Base-by-base conservation (phyloP, 2,888 invertebrate genomes). In the Aporophyla lueneburgensis region DNA sequence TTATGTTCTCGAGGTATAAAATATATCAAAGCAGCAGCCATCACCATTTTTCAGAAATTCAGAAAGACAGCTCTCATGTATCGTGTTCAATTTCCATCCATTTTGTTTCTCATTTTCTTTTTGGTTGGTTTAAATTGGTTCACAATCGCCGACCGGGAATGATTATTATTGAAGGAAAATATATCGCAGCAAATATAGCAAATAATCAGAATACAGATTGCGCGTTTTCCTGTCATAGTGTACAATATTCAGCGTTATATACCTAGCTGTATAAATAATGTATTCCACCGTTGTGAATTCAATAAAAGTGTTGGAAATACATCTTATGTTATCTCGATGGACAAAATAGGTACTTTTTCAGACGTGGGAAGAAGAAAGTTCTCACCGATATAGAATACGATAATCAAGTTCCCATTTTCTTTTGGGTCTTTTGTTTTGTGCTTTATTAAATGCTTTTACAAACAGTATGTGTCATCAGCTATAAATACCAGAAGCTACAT, bases 331-430 rank as follows among this genome's bases (percentile, higher is more conserved):
- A 71, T 79, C 71, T 49, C n/a, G 54, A 79, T 78, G 33, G 61
- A 66, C 21, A n/a, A 65, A 78, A 5, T 5, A 40, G 40, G 40
- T 43, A 43, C 1, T 33, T 53, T 33, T 51, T 14, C 14, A 63
- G n/a, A 58, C 19, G 51, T 63, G 40, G 58, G 19, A 68, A 76
- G 71, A 63, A 76, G 33, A 56, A 69, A 73, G 24, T 67, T 73
- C 33, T 56, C 33, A 27, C 53, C 33, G 71, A 67, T 74, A 54
- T n/a, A 43, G 54, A 49, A 77, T 71, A 61, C 58, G 74, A 74
- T 79, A 74, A 74, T 79, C 43, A 84, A 81, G 43, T 74, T 78
- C 53, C 65, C 46, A 69, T 83, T 76, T 73, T 74, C 59, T 58
- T 51, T 73, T 53, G 43, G 53, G 63, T 72, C 49, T 58, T 43